Evolutionary conservation across 1,140 invertebrate species (phyloP).

Genomic region (Holotrichia oblita): DNA sequence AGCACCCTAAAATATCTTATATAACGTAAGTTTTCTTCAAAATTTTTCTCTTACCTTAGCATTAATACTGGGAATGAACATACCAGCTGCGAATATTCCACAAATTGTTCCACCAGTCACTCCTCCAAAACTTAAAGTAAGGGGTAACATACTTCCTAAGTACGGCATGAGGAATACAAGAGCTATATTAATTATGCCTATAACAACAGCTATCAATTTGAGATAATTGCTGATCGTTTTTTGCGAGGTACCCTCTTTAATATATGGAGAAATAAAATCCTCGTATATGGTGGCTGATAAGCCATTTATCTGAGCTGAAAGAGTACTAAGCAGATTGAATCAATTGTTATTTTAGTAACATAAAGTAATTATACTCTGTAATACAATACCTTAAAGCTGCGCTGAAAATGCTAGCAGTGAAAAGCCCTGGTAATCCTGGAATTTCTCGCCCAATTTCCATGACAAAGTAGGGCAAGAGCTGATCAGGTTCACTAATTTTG

Average conservation of each 20-base stretch:
- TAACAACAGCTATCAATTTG: constrained; percentile 68
- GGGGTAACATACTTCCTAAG: constrained; percentile 69
- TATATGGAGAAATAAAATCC: constrained; percentile 67
- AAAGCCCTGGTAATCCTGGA: constrained; percentile 78
- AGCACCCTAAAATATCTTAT: constrained; percentile 46
- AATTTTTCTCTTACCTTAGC: constrained; percentile 61
- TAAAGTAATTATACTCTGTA: neutral
- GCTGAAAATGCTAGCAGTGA: constrained; percentile 79
- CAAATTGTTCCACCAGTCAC: constrained; percentile 71
- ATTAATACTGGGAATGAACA: constrained; percentile 72
- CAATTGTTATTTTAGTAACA: neutral
- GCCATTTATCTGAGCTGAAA: constrained; percentile 74
- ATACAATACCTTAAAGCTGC: constrained; percentile 70
- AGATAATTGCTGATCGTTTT: constrained; percentile 62
- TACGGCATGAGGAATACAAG: constrained; percentile 71
- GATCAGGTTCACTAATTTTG: constrained; percentile 69
- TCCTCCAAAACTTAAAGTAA: constrained; percentile 70
- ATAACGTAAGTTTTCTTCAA: neutral
- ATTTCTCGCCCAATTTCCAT: constrained; percentile 74
- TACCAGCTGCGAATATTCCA: constrained; percentile 73
- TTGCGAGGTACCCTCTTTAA: constrained; percentile 61
- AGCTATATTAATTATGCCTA: constrained; percentile 66
- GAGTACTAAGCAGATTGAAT: constrained; percentile 63
- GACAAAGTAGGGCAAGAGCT: constrained; percentile 75
- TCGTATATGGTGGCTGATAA: constrained; percentile 73